Evolutionary conservation across 1,140 invertebrate species (phyloP).

Genomic region (Bombus balteatus): DNA sequence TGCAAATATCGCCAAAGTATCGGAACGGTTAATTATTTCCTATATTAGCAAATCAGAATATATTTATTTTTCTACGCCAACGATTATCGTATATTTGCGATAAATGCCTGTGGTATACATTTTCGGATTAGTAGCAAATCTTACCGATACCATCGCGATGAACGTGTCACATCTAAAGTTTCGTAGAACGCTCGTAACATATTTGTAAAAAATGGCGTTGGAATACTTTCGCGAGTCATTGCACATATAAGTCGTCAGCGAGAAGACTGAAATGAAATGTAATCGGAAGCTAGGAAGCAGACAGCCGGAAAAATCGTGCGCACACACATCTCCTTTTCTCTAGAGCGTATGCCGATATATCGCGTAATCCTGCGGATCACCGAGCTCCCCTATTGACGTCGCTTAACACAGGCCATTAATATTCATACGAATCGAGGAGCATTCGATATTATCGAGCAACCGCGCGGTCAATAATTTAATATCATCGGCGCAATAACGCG

Average conservation of each 20-base stretch:
- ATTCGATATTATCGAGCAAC: conserved; percentile 53
- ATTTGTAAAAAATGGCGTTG: too few species aligned
- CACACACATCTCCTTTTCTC: not conserved
- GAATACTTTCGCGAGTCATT: not conserved
- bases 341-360: conserved; percentile 29
- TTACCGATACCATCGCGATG: too few species aligned
- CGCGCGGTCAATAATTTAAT: conserved; percentile 63
- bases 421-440: conserved; percentile 60
- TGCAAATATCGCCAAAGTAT: too few species aligned
- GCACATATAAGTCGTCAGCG: not conserved
- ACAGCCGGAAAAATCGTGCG: not conserved
- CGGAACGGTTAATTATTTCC: too few species aligned
- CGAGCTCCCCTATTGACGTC: not conserved
- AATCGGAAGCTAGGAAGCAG: not conserved
- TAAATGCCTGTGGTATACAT: too few species aligned
- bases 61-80: too few species aligned
- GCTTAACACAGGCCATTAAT: conserved; percentile 58
- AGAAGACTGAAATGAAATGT: not conserved
- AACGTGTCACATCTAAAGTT: too few species aligned
- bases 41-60: too few species aligned
- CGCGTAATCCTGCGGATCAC: conserved; percentile 41
- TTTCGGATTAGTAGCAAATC: too few species aligned
- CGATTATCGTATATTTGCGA: too few species aligned
- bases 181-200: too few species aligned
- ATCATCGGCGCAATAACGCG: conserved; percentile 46